A percentile compares a stretch with the other conserved stretches of the same genome.
Evolutionary conservation across 2,797 vertebrate genomes (phyloP).

Genomic region (Sphenopsis melanotis): DNA sequence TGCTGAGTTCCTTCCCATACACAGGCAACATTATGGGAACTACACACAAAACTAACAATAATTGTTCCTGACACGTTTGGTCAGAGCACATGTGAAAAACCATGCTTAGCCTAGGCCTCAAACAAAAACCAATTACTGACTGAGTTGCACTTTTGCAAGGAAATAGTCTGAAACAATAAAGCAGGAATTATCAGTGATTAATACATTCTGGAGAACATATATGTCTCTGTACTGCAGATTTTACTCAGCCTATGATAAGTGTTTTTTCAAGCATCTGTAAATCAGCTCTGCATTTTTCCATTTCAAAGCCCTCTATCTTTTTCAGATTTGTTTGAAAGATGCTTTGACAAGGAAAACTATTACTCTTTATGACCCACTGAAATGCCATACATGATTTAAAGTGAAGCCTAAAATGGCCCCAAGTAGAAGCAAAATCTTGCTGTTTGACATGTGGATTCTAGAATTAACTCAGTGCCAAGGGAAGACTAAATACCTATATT

Average conservation of each 20-base stretch:
- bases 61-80: rapidly evolving
- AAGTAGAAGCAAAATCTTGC: neutral
- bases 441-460: neutral
- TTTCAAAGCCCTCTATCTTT: conserved; percentile 13
- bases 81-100: neutral
- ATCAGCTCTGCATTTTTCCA: neutral
- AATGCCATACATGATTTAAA: conserved; percentile 23
- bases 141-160: neutral
- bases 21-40: neutral
- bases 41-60: neutral
- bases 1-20: neutral
- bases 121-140: neutral
- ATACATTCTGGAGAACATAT: neutral
- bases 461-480: neutral
- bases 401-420: neutral
- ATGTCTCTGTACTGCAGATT: neutral
- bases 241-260: neutral
- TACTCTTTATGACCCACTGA: conserved; percentile 47
- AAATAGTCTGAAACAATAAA: neutral
- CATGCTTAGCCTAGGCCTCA: neutral
- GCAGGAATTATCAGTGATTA: neutral
- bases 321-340: conserved; percentile 28
- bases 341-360: conserved; percentile 24
- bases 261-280: neutral
- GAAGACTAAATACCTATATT: conserved; percentile 8